Evolutionary conservation across 2,888 invertebrate species (phyloP).

Genomic region (Dioctria rufipes): DNA sequence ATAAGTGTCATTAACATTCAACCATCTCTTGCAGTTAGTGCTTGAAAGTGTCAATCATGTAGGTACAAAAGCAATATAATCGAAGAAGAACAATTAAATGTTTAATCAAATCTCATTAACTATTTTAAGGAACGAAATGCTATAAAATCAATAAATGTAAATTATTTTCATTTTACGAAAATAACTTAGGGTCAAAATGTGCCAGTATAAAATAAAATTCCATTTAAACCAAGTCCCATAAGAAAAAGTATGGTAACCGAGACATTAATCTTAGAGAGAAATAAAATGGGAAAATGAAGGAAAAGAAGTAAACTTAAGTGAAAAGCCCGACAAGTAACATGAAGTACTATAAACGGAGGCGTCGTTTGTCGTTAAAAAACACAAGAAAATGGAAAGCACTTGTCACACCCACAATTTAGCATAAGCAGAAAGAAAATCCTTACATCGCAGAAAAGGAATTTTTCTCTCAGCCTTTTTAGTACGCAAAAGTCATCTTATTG

Average conservation of each 20-base stretch:
- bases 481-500: background rate
- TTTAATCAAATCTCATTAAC: background rate
- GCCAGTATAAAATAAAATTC: slow-evolving; percentile 11
- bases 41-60: too few species aligned
- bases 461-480: background rate
- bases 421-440: slow-evolving; percentile 36
- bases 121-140: background rate
- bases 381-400: slow-evolving; percentile 44
- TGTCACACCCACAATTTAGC: slow-evolving; percentile 49
- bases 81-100: background rate
- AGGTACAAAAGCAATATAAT: too few species aligned
- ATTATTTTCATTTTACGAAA: background rate
- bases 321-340: slow-evolving; percentile 35
- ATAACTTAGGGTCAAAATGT: slow-evolving; percentile 1
- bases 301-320: background rate
- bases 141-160: slow-evolving; percentile 10
- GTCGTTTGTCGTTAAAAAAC: slow-evolving; percentile 35
- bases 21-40: too few species aligned
- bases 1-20: too few species aligned
- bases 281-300: slow-evolving; percentile 12
- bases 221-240: slow-evolving; percentile 4
- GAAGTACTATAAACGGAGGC: slow-evolving; percentile 29
- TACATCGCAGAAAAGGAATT: background rate
- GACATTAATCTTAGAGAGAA: slow-evolving; percentile 38
- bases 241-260: slow-evolving; percentile 15